These are phyloP conservation scores for Tenthredo scrophulariae DNA, from an alignment of 2,888 invertebrate species.

Conservation along the genomic window DNA sequence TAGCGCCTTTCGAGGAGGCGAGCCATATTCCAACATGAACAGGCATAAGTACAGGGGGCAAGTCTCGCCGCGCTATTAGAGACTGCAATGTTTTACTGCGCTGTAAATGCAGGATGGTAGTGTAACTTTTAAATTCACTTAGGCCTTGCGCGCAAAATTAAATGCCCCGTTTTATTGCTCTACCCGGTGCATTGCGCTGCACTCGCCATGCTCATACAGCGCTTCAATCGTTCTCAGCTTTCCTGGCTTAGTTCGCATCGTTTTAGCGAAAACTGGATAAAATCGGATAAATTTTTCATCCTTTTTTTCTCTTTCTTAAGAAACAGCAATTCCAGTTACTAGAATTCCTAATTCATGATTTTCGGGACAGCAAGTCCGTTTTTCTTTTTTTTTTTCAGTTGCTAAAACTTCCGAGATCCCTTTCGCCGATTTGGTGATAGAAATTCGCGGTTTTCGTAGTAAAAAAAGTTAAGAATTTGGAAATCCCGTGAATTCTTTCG, in stretches of 20 bases:
- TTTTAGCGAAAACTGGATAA: neutral
- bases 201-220: neutral
- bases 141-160: conserved; percentile 67
- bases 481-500: too few species aligned
- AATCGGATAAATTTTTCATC: too few species aligned
- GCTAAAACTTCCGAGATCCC: too few species aligned
- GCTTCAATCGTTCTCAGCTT: neutral
- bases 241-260: neutral
- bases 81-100: conserved; percentile 72
- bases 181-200: neutral
- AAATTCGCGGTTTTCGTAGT: too few species aligned
- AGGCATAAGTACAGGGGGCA: conserved; percentile 26
- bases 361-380: too few species aligned
- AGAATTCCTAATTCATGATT: too few species aligned
- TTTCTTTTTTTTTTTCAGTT: neutral
- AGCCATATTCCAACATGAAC: neutral
- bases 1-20: neutral
- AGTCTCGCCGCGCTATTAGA: conserved; percentile 68
- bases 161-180: conserved; percentile 59
- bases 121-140: conserved; percentile 73
- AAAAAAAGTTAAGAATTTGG: too few species aligned
- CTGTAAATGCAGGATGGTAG: conserved; percentile 72
- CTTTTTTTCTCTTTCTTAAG: neutral
- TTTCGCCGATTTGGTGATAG: too few species aligned
- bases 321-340: neutral